phyloP scores from a whole-genome alignment of 2,888 invertebrate species.

The Philereme vetulata region DNA sequence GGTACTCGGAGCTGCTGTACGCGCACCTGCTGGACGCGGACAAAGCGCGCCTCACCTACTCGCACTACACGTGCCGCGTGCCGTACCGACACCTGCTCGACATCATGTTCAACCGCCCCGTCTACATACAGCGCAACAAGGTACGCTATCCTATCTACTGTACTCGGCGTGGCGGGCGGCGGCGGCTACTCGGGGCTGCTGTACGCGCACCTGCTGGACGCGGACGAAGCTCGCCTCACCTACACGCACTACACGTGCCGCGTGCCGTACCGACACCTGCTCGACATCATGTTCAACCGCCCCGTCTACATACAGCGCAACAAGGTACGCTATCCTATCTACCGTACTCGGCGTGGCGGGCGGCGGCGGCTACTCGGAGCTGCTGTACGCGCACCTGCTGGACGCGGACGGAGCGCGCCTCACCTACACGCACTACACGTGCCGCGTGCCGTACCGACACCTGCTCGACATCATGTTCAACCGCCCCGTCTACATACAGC shows the following conservation, averaged over 20 bases:
- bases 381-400: conserved; percentile 86
- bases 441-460: conserved; percentile 88
- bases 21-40: conserved; percentile 87
- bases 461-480: conserved; percentile 92
- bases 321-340: conserved; percentile 81
- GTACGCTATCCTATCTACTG: conserved; percentile 66
- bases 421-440: conserved; percentile 92
- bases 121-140: conserved; percentile 90
- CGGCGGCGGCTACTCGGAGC: conserved; percentile 86
- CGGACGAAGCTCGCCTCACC: conserved; percentile 90
- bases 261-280: conserved; percentile 88
- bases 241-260: conserved; percentile 92
- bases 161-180: conserved; percentile 33
- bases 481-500: conserved; percentile 90
- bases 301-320: conserved; percentile 90
- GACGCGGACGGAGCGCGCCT: conserved; percentile 91
- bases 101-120: conserved; percentile 91
- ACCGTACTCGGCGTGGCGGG: conserved; percentile 32
- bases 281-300: conserved; percentile 92
- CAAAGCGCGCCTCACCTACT: conserved; percentile 91
- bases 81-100: conserved; percentile 89
- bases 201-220: conserved; percentile 87
- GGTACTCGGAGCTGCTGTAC: conserved; percentile 91
- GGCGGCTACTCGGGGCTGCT: conserved; percentile 88
- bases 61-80: conserved; percentile 90